Conservation (phyloP, 1,140 invertebrate genomes). For the Anthonomus grandis region DNA sequence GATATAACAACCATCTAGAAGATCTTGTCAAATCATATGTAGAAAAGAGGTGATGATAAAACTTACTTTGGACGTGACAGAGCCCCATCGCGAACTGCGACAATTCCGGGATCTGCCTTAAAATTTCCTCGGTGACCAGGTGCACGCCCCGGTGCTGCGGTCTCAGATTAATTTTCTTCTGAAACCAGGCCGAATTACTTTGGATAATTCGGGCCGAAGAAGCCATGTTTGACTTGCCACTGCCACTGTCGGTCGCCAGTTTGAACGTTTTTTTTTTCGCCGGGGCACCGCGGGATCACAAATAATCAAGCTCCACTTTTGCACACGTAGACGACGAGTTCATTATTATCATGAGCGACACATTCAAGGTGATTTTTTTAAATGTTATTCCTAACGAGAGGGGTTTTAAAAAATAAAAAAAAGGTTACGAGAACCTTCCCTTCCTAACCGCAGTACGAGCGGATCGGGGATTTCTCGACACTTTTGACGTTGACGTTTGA, state of each 20-base stretch:
- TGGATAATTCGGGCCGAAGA: constrained; percentile 83
- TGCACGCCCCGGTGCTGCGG: constrained; percentile 93
- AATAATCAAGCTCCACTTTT: constrained; percentile 38
- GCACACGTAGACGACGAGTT: constrained; percentile 40
- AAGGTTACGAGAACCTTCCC: constrained; percentile 44
- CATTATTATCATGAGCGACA: constrained; percentile 50
- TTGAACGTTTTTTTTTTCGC: constrained; percentile 45
- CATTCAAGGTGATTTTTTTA: constrained; percentile 41
- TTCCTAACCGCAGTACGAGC: constrained; percentile 43
- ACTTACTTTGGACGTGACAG: constrained; percentile 94
- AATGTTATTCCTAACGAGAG: constrained; percentile 27
- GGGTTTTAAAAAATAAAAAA: constrained; percentile 43
- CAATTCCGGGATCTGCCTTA: constrained; percentile 88
- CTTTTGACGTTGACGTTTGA: too few relatives aligned
- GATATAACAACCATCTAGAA: background rate
- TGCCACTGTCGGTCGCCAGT: constrained; percentile 49
- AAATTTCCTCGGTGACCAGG: constrained; percentile 91
- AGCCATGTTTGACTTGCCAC: constrained; percentile 68
- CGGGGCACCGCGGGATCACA: constrained; percentile 40
- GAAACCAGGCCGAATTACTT: constrained; percentile 93
- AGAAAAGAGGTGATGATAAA: constrained; percentile 12
- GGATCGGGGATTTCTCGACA: constrained; percentile 39
- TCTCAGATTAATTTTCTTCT: constrained; percentile 91
- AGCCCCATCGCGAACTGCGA: constrained; percentile 89
- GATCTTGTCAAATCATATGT: constrained; percentile 15